Evolutionary conservation across 2,888 invertebrate species (phyloP).

Genomic region (Byasa hedistus): DNA sequence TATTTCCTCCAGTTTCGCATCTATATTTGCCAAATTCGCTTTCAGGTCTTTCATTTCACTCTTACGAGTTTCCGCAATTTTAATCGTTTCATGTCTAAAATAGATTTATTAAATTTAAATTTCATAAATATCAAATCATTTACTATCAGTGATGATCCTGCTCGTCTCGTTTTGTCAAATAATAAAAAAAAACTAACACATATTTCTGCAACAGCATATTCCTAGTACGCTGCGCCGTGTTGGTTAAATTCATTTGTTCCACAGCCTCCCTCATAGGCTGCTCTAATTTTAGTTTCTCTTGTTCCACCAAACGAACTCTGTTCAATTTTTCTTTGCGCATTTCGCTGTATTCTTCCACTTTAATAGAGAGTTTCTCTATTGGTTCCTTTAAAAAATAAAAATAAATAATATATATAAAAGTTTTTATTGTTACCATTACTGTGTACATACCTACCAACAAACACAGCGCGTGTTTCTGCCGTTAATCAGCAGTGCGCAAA

Average conservation of each 20-base stretch:
- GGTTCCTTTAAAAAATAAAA: constrained; percentile 80
- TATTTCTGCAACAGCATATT: constrained; percentile 87
- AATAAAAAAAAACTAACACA: constrained; percentile 67
- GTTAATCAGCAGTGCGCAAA: no score
- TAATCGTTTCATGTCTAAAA: constrained; percentile 77
- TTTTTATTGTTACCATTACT: not conserved
- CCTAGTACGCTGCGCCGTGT: constrained; percentile 83
- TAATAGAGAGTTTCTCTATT: constrained; percentile 84
- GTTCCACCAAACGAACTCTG: constrained; percentile 88
- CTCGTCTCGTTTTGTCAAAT: not conserved
- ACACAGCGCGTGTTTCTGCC: no score
- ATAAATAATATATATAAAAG: not conserved
- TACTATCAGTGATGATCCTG: no score
- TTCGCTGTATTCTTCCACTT: constrained; percentile 87
- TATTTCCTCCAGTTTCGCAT: constrained; percentile 71
- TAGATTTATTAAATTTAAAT: constrained; percentile 2
- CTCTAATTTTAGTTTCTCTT: constrained; percentile 87
- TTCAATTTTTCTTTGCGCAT: constrained; percentile 90
- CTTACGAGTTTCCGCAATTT: constrained; percentile 75
- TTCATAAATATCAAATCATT: not conserved
- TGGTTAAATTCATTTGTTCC: constrained; percentile 88
- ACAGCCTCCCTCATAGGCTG: constrained; percentile 89
- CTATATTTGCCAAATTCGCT: constrained; percentile 81
- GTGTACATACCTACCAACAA: not conserved
- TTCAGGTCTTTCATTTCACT: constrained; percentile 80